Percentiles rank a stretch among this genome's conserved stretches.
Conservation (phyloP, 2,113 vertebrate genomes). For the Gnathonemus longibarbis region DNA sequence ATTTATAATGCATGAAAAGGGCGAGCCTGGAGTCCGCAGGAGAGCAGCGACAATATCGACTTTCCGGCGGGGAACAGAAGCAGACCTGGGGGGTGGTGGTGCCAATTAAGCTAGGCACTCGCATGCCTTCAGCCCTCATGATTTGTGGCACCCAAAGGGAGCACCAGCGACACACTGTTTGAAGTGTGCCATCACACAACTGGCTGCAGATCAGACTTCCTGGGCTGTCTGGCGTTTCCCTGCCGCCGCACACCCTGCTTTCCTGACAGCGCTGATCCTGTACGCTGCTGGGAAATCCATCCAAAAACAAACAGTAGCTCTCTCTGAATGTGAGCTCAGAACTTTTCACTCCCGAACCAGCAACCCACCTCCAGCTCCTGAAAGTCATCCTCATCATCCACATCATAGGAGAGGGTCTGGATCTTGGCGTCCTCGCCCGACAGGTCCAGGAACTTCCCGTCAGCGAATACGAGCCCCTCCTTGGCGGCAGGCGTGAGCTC, state of each 20-base stretch:
- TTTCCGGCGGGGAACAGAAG: neutral
- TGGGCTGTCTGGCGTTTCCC: neutral
- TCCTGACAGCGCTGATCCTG: neutral
- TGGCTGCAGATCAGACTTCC: neutral
- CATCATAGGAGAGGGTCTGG: slow-evolving; percentile 80
- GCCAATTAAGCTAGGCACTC: neutral
- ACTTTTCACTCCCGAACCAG: neutral
- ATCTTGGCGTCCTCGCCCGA: slow-evolving; percentile 75
- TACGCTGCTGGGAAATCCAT: neutral
- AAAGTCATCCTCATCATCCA: slow-evolving; percentile 83
- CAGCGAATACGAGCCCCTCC: slow-evolving; percentile 68
- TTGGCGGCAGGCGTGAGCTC: slow-evolving; percentile 63
- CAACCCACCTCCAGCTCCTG: slow-evolving; percentile 85
- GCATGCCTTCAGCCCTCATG: neutral
- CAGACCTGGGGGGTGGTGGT: neutral
- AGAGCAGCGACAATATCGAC: neutral
- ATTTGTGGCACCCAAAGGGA: neutral
- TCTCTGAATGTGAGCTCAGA: neutral
- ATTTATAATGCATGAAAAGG: slow-evolving; percentile 9
- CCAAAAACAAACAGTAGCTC: neutral
- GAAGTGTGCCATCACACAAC: neutral
- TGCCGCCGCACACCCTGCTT: neutral
- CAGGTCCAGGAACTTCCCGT: slow-evolving; percentile 76
- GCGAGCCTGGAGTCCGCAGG: neutral
- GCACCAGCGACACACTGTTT: neutral